Percentiles rank a stretch among this genome's conserved stretches.
These are phyloP conservation scores for Cynocephalus volans DNA, from an alignment of 2,113 vertebrate genomes.

Conservation along the genomic window DNA sequence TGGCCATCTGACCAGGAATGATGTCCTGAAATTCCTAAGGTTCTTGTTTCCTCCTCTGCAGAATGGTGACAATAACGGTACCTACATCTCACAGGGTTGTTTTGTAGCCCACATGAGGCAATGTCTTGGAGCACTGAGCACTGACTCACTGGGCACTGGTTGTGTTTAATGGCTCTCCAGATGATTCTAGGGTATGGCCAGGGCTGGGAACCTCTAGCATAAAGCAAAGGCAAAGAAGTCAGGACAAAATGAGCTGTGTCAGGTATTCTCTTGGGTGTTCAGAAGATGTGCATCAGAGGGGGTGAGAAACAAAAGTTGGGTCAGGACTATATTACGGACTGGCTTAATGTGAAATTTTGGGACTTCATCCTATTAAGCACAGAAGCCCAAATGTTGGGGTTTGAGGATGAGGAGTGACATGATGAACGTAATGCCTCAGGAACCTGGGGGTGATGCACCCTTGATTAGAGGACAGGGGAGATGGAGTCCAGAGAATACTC, in stretches of 20 bases:
- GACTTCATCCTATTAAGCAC: neutral
- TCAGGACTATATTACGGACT: neutral
- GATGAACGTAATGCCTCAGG: neutral
- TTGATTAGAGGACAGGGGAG: neutral
- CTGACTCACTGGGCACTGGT: neutral
- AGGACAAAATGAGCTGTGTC: neutral
- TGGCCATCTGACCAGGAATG: neutral
- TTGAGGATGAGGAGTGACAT: neutral
- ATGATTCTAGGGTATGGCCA: neutral
- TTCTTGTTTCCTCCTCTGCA: conserved; percentile 1
- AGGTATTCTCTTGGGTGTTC: neutral
- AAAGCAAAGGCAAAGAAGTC: neutral
- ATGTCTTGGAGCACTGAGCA: neutral
- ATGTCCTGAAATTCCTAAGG: neutral
- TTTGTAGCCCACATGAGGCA: neutral
- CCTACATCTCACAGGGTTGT: neutral
- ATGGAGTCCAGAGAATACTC: neutral
- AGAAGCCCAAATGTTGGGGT: neutral
- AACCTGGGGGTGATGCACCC: neutral
- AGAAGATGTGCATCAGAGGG: neutral
- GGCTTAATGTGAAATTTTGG: neutral
- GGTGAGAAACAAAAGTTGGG: neutral
- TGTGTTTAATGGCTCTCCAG: neutral
- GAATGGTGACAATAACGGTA: neutral
- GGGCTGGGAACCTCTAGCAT: neutral